Percentiles rank a stretch among this genome's conserved stretches.
These are phyloP conservation scores for Parus major DNA, from an alignment of 2,113 vertebrate species.

Conservation along the genomic window DNA sequence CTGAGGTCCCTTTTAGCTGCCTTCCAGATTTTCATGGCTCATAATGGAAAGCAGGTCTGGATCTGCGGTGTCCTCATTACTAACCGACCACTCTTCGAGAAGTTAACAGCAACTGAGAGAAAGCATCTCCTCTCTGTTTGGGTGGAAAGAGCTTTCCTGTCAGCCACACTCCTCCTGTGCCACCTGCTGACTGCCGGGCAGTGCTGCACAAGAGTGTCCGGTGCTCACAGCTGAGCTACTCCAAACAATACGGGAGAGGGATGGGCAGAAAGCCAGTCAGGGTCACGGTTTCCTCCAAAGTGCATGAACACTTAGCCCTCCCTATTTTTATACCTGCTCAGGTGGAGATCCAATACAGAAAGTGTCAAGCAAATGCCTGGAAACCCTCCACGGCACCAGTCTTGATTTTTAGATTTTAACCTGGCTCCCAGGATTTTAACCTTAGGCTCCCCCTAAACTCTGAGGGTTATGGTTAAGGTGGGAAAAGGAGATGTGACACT, in stretches of 20 bases:
- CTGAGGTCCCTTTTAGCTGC: not conserved
- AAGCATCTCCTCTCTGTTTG: not conserved
- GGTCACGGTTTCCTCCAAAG: not conserved
- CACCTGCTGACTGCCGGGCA: constrained; percentile 8
- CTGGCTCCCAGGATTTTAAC: not conserved
- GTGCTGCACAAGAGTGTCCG: not conserved
- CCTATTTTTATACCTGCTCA: not conserved
- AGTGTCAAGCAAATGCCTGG: not conserved
- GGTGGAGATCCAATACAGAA: not conserved
- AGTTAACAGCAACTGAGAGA: not conserved
- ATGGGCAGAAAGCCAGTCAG: not conserved
- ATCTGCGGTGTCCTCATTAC: not conserved
- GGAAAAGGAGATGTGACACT: not conserved
- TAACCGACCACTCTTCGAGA: not conserved
- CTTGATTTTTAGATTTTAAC: not conserved
- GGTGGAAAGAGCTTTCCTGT: not conserved
- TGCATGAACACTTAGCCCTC: not conserved
- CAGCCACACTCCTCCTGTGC: not conserved
- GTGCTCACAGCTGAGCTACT: fast-evolving
- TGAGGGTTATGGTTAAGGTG: not conserved
- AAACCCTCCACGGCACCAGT: not conserved
- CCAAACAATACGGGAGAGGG: fast-evolving
- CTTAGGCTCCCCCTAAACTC: not conserved
- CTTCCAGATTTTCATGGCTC: not conserved
- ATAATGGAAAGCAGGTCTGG: not conserved